A percentile compares a stretch with the other conserved stretches of the same genome.
Evolutionary conservation across 2,797 vertebrate species (phyloP).

Genomic region (Poliocrania exsul): DNA sequence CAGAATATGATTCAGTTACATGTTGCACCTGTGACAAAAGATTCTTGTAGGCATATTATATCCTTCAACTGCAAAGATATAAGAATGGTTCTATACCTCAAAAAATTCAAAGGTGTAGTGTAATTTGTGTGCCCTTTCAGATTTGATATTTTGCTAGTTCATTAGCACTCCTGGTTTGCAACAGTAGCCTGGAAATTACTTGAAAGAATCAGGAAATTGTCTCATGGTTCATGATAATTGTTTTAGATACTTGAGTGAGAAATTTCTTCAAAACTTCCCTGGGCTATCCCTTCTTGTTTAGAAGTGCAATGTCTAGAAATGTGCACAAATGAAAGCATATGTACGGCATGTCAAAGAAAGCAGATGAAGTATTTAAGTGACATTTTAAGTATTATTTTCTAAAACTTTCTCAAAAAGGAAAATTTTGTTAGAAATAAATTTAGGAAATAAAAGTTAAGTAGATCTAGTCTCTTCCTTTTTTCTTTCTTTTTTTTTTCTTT

Average conservation of each 20-base stretch:
- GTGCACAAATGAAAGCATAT: neutral
- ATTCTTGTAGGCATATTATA: neutral
- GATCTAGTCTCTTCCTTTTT: too few species aligned
- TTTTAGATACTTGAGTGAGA: neutral
- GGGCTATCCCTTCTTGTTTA: neutral
- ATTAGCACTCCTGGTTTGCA: neutral
- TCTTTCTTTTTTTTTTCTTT: neutral
- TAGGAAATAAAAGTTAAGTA: neutral
- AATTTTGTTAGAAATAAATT: neutral
- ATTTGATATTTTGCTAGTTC: neutral
- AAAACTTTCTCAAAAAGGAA: neutral
- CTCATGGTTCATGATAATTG: neutral
- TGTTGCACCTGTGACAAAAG: neutral
- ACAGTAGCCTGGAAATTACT: neutral
- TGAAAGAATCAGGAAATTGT: neutral
- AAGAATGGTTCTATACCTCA: neutral
- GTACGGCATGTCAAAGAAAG: neutral
- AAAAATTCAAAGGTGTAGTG: neutral
- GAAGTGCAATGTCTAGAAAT: neutral
- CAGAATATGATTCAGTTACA: neutral
- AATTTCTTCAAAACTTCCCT: neutral
- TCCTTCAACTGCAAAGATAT: neutral
- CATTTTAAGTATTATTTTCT: neutral
- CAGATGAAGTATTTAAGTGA: neutral
- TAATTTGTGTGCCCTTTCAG: neutral